Evolutionary conservation across 2,888 invertebrate species (phyloP), one percentile per base, ranked within the genome.

Genomic region (Andrena bucephala): DNA sequence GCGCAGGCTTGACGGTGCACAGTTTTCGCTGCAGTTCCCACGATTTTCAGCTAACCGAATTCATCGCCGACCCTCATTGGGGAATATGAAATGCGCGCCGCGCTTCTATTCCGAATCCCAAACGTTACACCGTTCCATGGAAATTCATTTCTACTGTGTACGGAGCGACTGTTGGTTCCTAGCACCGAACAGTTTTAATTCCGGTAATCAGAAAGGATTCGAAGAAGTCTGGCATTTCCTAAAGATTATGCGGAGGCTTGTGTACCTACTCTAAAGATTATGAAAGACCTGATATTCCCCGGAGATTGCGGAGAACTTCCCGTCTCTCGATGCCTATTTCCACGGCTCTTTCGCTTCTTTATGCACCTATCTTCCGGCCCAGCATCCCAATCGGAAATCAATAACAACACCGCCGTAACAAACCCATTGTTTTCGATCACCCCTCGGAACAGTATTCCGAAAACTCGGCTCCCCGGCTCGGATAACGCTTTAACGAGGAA

Each of bases 341-440:
- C 69, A 20, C 24, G 52, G 57, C 79, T 65, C 80, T 79, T 71
- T 77, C 75, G 29, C 81, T 83, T 77, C 77, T 68, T 80, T 42
- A 42, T 42, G 16, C 42, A 16, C 87, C 63, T 85, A 85, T 85
- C 85, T 85, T 83, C 77, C 75, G 73, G 62, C 27, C 80, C 84
- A 81, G 75, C 80, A 85, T 85, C 36, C 75, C 86, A 84, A 91
- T 89, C 87, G 91, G 87, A 90, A 91, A 91, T 91, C 91, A 87
- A 91, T 91, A 91, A 82, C 84, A 86, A 87, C 87, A 85, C 84
- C 77, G 87, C 66, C 79, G 86, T 90, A 89, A 89, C 89, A 89
- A 87, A 86, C 83, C 87, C 75, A 87, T 90, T 91, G 90, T 90
- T 90, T 90, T 89, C 81, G 70, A 67, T 59, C 78, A 63, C 60